phyloP scores from a whole-genome alignment of 37 sponge, comb jelly and placozoan genomes.

The Diacarnus erythraeanus region DNA sequence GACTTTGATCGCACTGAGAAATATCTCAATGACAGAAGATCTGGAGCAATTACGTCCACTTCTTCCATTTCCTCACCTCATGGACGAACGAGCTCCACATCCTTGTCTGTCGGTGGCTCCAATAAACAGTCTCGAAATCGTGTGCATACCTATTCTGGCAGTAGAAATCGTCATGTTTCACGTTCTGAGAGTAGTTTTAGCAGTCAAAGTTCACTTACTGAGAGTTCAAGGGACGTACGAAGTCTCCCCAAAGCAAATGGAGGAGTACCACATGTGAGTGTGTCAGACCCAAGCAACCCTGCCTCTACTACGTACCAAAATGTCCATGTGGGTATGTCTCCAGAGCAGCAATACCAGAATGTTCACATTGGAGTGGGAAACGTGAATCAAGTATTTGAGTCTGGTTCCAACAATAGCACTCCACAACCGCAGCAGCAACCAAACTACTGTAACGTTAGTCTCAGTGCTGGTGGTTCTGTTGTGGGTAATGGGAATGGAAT shows the following conservation, averaged over 20 bases:
- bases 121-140: neutral
- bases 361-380: conserved; percentile 15
- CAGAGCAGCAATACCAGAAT: conserved; percentile 30
- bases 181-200: conserved; percentile 35
- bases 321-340: conserved; percentile 2
- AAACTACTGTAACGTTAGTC: conserved; percentile 16
- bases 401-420: neutral
- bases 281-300: neutral
- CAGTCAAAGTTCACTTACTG: conserved; percentile 37
- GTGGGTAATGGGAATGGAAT: neutral
- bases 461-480: neutral
- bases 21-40: neutral
- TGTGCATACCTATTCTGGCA: conserved; percentile 6
- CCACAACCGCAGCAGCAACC: neutral
- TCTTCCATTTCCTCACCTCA: neutral
- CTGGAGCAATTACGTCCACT: neutral
- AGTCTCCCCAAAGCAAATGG: neutral
- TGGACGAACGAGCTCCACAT: neutral
- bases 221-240: conserved; percentile 17
- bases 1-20: conserved; percentile 36
- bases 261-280: neutral
- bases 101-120: neutral
- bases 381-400: neutral
- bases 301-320: conserved; percentile 15
- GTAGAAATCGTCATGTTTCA: neutral